A percentile compares a stretch with the other conserved stretches of the same genome.
phyloP scores from a whole-genome alignment of 2,113 vertebrate genomes.

The Carassius carassius region DNA sequence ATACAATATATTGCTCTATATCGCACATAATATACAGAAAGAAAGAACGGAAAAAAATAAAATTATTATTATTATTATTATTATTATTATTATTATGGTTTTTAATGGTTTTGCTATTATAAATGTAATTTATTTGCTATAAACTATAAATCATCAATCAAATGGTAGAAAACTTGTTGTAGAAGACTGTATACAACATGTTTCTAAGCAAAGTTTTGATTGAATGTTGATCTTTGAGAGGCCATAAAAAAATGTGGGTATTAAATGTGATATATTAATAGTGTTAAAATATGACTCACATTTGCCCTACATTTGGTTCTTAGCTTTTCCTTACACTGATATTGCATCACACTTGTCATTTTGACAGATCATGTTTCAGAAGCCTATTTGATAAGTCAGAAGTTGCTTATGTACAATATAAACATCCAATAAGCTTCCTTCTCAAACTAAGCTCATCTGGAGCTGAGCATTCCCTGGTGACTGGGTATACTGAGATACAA shows the following conservation, averaged over 20 bases:
- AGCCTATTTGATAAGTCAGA: not conserved
- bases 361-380: not conserved
- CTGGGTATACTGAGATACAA: not conserved
- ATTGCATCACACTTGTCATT: slow-evolving; percentile 15
- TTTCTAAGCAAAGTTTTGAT: too few relatives aligned
- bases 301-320: not conserved
- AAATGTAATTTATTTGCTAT: not conserved
- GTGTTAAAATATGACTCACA: not conserved
- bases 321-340: not conserved
- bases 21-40: not conserved
- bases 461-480: not conserved
- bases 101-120: not conserved
- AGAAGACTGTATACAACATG: too few relatives aligned
- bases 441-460: not conserved
- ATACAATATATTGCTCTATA: not conserved
- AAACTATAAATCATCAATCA: not conserved
- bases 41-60: too few relatives aligned
- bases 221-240: not conserved
- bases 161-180: not conserved
- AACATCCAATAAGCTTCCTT: not conserved
- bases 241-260: not conserved
- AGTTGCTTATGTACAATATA: slow-evolving; percentile 5
- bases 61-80: too few relatives aligned
- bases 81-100: too few relatives aligned
- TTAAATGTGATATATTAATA: not conserved